Percentiles rank a stretch among this genome's conserved stretches.
Conservation (phyloP, 2,888 invertebrate genomes). For the Drosophila colorata region DNA sequence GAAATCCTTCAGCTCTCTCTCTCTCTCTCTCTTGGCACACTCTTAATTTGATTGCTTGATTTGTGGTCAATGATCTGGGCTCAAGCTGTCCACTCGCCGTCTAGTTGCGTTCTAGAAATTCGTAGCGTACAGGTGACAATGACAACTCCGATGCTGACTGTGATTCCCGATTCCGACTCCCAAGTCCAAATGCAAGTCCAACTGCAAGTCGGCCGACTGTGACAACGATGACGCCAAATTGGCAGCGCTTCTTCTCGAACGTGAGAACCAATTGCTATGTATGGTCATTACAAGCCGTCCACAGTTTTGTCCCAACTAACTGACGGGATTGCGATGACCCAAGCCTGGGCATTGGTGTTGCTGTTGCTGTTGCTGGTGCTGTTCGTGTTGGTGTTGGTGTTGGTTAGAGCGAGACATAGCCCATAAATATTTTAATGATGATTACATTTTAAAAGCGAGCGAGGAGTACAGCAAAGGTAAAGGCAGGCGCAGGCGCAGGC, state of each 20-base stretch:
- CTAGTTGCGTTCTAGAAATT: constrained; percentile 8
- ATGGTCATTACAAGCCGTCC: constrained; percentile 78
- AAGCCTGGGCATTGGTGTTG: constrained; percentile 14
- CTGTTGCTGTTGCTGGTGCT: constrained; percentile 1
- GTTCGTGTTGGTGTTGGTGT: constrained; percentile 20
- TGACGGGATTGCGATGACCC: constrained; percentile 42
- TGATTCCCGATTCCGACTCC: constrained; percentile 22
- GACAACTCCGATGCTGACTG: constrained; percentile 27
- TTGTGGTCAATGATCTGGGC: constrained; percentile 32
- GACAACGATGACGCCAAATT: constrained; percentile 79
- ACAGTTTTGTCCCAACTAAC: constrained; percentile 53
- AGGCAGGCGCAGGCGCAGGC: background rate
- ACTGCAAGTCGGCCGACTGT: constrained; percentile 54
- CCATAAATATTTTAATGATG: constrained; percentile 81
- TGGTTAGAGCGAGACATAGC: constrained; percentile 68
- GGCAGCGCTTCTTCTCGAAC: constrained; percentile 72
- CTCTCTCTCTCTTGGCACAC: background rate
- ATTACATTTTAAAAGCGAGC: constrained; percentile 76
- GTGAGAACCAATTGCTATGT: constrained; percentile 80
- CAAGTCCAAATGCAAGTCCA: constrained; percentile 1
- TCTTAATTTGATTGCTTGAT: constrained; percentile 7
- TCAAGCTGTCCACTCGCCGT: constrained; percentile 4
- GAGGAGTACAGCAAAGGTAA: constrained; percentile 13
- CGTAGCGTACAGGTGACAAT: constrained; percentile 43
- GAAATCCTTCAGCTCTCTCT: background rate